Evolutionary conservation across 2,888 invertebrate genomes (phyloP).

Genomic region (Criorhina ranunculi): DNA sequence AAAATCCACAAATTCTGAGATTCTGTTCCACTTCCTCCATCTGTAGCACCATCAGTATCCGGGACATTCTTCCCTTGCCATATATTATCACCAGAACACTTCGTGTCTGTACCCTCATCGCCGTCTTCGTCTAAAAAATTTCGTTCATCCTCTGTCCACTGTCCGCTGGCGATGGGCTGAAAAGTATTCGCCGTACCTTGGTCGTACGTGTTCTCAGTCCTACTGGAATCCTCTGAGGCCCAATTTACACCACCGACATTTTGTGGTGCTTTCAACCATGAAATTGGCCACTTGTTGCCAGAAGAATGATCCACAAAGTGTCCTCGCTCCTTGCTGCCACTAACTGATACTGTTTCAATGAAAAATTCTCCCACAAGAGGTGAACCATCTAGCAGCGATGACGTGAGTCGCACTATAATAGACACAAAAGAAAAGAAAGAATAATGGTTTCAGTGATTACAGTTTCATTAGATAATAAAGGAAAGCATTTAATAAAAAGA

Average conservation of each 20-base stretch:
- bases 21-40: slow-evolving; percentile 64
- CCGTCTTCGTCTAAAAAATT: slow-evolving; percentile 67
- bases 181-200: slow-evolving; percentile 65
- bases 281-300: slow-evolving; percentile 81
- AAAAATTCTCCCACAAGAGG: slow-evolving; percentile 79
- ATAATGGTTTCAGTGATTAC: slow-evolving; percentile 27
- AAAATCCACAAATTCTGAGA: slow-evolving; percentile 79
- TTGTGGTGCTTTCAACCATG: slow-evolving; percentile 79
- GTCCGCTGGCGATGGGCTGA: slow-evolving; percentile 50
- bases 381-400: slow-evolving; percentile 61
- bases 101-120: slow-evolving; percentile 58
- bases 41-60: not conserved
- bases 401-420: slow-evolving; percentile 76
- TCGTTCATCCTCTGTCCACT: slow-evolving; percentile 64
- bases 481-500: not conserved
- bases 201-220: slow-evolving; percentile 43
- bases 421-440: slow-evolving; percentile 17
- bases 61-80: slow-evolving; percentile 77
- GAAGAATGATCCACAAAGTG: slow-evolving; percentile 79
- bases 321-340: slow-evolving; percentile 78
- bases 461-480: slow-evolving; percentile 3
- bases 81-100: slow-evolving; percentile 78
- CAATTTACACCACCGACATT: slow-evolving; percentile 76
- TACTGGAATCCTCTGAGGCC: slow-evolving; percentile 47
- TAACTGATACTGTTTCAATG: slow-evolving; percentile 79